A percentile compares a stretch with the other conserved stretches of the same genome.
phyloP scores from a whole-genome alignment of 1,140 invertebrate species.

The roundworm (Caenorhabditis elegans) region WBcel235 BX284605.5:10386501-10387000 shows the following conservation, averaged over 20 bases:
- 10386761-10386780: not conserved
- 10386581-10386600: not conserved
- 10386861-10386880: not conserved
- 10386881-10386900: not conserved
- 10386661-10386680: too few species aligned
- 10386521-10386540: not conserved
- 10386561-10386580: not conserved
- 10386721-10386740: not conserved
- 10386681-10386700: too few species aligned
- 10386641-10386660: too few species aligned
- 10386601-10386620: not conserved
- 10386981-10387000: constrained; percentile 6
- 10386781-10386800: not conserved
- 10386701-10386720: too few species aligned
- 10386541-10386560: not conserved
- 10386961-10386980: not conserved
- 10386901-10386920: not conserved
- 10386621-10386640: too few species aligned
- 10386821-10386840: not conserved
- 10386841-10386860: too few species aligned
- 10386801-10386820: not conserved
- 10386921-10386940: not conserved
- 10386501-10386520: not conserved
- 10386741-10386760: not conserved
- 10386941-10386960: constrained; percentile 4